phyloP scores from a whole-genome alignment of 2,888 invertebrate species.

The Metellina segmentata region DNA sequence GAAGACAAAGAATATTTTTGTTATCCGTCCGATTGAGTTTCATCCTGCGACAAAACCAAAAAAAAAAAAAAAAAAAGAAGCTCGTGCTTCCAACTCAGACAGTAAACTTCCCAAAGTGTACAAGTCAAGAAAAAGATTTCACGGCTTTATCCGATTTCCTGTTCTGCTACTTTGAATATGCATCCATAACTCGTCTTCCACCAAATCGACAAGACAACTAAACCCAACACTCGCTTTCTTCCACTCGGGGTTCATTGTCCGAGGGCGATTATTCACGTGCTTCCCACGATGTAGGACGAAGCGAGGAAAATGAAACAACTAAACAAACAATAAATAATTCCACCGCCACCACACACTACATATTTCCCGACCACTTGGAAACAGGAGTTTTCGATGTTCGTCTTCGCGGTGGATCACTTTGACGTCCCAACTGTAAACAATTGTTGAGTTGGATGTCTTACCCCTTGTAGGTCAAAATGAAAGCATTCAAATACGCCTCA shows the following conservation, averaged over 20 bases:
- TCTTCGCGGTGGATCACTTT: neutral
- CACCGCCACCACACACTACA: neutral
- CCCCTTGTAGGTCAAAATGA: constrained; percentile 26
- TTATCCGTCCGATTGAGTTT: neutral
- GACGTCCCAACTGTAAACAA: constrained; percentile 12
- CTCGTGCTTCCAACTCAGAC: neutral
- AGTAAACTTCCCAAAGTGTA: neutral
- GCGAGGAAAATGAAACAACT: constrained; percentile 12
- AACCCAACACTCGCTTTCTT: neutral
- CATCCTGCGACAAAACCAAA: neutral
- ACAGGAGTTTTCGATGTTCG: neutral
- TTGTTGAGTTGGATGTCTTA: constrained; percentile 2
- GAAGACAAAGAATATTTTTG: neutral
- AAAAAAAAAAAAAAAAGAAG: no score
- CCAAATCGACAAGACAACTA: constrained; percentile 9
- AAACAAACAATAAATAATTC: neutral
- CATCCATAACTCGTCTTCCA: constrained; percentile 25
- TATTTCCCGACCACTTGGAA: neutral
- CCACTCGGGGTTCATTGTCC: constrained; percentile 21
- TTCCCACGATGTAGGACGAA: constrained; percentile 20
- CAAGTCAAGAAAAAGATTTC: constrained; percentile 11
- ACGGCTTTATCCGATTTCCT: constrained; percentile 26
- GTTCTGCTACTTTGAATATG: constrained; percentile 47
- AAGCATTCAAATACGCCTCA: neutral
- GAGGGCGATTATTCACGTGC: constrained; percentile 12